A percentile compares a stretch with the other conserved stretches of the same genome.
Conservation (phyloP, 1,140 invertebrate species). For the Brachionus rubens region DNA sequence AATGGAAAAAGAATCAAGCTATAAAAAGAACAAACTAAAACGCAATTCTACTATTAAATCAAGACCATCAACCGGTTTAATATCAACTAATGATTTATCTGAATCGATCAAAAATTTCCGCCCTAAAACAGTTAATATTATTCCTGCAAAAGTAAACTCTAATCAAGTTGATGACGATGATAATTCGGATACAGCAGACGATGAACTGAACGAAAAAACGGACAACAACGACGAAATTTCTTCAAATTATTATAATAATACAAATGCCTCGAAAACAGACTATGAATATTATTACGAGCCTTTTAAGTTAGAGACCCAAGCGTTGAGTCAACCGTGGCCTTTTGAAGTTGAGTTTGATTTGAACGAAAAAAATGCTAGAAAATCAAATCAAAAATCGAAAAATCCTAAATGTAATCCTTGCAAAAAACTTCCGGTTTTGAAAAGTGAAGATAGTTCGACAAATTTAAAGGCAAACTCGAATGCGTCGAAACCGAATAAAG, state of each 20-base stretch:
- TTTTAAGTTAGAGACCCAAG: neutral
- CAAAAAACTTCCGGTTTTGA: neutral
- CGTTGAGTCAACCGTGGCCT: neutral
- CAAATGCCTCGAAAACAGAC: neutral
- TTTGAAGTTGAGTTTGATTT: slow-evolving; percentile 26
- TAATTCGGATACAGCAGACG: neutral
- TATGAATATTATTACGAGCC: slow-evolving; percentile 23
- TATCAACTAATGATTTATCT: neutral
- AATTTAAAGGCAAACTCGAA: neutral
- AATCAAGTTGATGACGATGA: slow-evolving; percentile 2
- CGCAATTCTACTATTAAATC: slow-evolving; percentile 5
- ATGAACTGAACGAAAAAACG: neutral
- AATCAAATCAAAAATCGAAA: neutral
- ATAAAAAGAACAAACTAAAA: slow-evolving; percentile 28
- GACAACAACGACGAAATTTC: no score
- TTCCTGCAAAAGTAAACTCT: neutral
- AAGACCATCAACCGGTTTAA: neutral
- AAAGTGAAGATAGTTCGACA: neutral
- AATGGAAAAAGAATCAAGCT: neutral
- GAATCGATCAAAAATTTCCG: slow-evolving; percentile 1
- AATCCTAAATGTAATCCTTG: neutral
- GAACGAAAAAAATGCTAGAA: neutral
- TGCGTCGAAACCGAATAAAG: no score
- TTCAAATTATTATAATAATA: neutral
- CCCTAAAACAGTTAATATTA: slow-evolving; percentile 29